Conservation (phyloP, 2,888 invertebrate species). For the Diploptera punctata region DNA sequence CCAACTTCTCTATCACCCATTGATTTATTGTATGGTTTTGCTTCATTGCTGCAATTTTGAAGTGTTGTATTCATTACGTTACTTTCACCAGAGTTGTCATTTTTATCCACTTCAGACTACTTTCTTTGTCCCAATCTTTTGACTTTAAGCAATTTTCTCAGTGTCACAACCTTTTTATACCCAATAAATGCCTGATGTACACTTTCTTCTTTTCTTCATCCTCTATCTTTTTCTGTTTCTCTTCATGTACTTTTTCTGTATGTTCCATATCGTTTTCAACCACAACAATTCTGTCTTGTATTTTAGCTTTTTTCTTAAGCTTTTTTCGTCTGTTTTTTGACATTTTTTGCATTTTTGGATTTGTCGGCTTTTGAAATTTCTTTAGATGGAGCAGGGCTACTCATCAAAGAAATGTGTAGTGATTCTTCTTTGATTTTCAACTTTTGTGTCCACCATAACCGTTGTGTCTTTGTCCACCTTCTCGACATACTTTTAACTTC, state of each 20-base stretch:
- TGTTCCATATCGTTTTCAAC: slow-evolving; percentile 95
- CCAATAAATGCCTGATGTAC: slow-evolving; percentile 59
- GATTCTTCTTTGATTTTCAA: too few relatives aligned
- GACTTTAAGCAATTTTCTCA: too few relatives aligned
- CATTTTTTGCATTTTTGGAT: slow-evolving; percentile 81
- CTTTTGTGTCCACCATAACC: too few relatives aligned
- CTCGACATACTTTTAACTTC: too few relatives aligned
- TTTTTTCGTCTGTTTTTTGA: slow-evolving; percentile 98
- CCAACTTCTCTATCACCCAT: slow-evolving; percentile 43
- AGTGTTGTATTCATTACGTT: slow-evolving; percentile 34
- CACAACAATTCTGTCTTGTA: slow-evolving; percentile 88
- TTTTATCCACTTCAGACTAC: slow-evolving; percentile 53
- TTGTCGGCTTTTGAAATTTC: slow-evolving; percentile 80
- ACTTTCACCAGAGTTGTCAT: slow-evolving; percentile 8
- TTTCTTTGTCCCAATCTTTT: too few relatives aligned
- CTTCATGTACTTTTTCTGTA: slow-evolving; percentile 87
- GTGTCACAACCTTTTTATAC: too few relatives aligned
- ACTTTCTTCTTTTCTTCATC: too few relatives aligned
- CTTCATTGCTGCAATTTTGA: slow-evolving; percentile 39
- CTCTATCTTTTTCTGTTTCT: slow-evolving; percentile 53
- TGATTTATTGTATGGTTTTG: slow-evolving; percentile 24
- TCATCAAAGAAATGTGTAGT: slow-evolving; percentile 90
- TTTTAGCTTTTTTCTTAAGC: slow-evolving; percentile 93
- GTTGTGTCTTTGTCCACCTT: too few relatives aligned
- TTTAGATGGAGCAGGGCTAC: slow-evolving; percentile 89